Base-by-base conservation (phyloP, 2,113 vertebrate genomes). In the Hepsetus odoe region DNA sequence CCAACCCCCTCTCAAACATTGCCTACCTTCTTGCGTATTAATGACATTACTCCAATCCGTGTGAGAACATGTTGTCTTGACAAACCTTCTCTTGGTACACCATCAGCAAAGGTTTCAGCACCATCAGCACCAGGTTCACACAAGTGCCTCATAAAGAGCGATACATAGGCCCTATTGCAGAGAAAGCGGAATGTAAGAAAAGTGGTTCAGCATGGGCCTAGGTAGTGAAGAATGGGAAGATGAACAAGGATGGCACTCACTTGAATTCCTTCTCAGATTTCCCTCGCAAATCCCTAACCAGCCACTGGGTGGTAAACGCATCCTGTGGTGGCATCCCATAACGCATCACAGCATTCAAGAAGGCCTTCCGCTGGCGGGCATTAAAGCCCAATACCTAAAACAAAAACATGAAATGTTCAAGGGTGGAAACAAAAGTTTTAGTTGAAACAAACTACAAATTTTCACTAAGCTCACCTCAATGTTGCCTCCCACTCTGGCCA, bases 311-410 rank as follows among this genome's bases (percentile, higher is more conserved):
- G 76, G 97, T 98, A 86, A 99, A 99, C 79, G 96, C 97, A 71
- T 99, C 97, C 84, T 99, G 97, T 1, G 97, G 97, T 0, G 97
- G 97, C 97, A 99, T 99, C 77, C 97, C 97, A n/a, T 98, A 99
- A 80, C 97, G 96, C 96, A 99, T 98, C 85, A 99, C 98, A 3
- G 97, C 97, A n/a, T 99, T 99, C 82, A 99, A 92, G 92, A 98
- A 98, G 28, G 97, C 97, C 89, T 99, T 99, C 84, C 97, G 90
- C 88, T 99, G 97, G 11, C 97, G 95, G 74, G 96, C 96, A 33
- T 99, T 98, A 90, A 99, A 98, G 64, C 97, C 97, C 90, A 99
- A 85, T 55, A 99, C 97, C 97, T 98, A 85, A 46, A 18, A 65
- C 8, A 44, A 40, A 49, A 28, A 65, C 4, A 12, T 1, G 2